Percentiles rank a stretch among this genome's conserved stretches.
These are phyloP conservation scores for Tachystola acroxantha DNA, from an alignment of 2,888 invertebrate genomes.

Conservation along the genomic window DNA sequence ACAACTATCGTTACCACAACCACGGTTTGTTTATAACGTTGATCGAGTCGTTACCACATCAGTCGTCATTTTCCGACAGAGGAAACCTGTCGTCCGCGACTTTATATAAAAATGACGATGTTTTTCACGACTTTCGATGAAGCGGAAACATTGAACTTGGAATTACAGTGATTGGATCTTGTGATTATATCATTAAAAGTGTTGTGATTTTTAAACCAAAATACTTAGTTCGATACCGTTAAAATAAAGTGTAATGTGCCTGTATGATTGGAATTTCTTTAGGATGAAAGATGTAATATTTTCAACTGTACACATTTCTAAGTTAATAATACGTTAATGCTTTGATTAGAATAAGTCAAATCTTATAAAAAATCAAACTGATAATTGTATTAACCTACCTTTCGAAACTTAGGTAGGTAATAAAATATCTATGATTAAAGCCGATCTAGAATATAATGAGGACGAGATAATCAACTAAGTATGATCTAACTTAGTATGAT, in stretches of 20 bases:
- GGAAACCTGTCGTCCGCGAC: constrained; percentile 39
- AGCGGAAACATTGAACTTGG: constrained; percentile 1
- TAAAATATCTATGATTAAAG: no score
- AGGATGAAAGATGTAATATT: background rate
- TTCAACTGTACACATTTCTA: no score
- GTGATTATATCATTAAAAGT: no score
- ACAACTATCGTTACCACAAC: no score
- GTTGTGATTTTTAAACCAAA: background rate
- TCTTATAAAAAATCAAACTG: no score
- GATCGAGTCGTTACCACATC: constrained; percentile 22
- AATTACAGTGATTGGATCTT: background rate
- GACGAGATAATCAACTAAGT: no score
- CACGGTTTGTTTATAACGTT: constrained; percentile 32
- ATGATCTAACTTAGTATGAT: no score
- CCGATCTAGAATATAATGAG: no score
- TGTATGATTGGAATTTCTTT: background rate
- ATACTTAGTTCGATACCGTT: background rate
- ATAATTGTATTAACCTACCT: no score
- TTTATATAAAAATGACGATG: constrained; percentile 29
- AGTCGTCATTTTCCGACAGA: constrained; percentile 42
- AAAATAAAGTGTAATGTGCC: background rate
- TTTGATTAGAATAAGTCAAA: no score
- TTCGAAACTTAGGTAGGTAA: no score
- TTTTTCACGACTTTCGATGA: constrained; percentile 26
- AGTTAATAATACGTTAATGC: no score